Evolutionary conservation across 2,113 vertebrate genomes (phyloP).

Genomic region (Festucalex cinctus): DNA sequence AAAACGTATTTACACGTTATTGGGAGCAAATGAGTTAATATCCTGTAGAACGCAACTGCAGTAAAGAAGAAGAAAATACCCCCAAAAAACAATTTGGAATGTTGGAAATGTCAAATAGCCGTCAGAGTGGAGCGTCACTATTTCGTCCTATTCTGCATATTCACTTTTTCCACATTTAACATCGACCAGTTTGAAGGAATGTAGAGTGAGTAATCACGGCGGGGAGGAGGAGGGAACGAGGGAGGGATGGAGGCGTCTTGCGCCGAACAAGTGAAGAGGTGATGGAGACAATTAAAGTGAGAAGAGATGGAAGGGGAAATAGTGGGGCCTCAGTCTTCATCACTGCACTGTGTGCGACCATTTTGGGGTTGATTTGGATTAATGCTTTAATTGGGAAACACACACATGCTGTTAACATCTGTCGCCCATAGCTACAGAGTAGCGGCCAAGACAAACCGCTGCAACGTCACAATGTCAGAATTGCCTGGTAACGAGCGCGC

Average conservation of each 20-base stretch:
- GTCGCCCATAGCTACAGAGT: constrained; percentile 64
- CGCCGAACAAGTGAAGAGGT: constrained; percentile 64
- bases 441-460: constrained; percentile 72
- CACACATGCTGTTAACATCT: constrained; percentile 73
- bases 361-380: constrained; percentile 77
- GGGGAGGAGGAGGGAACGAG: constrained; percentile 22
- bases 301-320: constrained; percentile 57
- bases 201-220: constrained; percentile 63
- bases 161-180: constrained; percentile 78
- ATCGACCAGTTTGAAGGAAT: constrained; percentile 72
- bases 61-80: constrained; percentile 1
- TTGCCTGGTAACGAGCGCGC: constrained; percentile 56
- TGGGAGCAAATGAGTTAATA: no score
- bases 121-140: constrained; percentile 52
- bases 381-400: constrained; percentile 79
- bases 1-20: no score
- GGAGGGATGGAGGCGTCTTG: constrained; percentile 39
- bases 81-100: constrained; percentile 36
- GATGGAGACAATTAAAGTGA: constrained; percentile 69
- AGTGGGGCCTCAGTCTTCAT: constrained; percentile 55
- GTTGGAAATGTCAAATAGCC: constrained; percentile 51
- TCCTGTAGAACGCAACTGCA: constrained; percentile 17
- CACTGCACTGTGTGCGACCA: constrained; percentile 58
- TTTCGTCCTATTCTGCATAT: constrained; percentile 53
- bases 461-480: constrained; percentile 62